phyloP scores from a whole-genome alignment of 2,797 vertebrate genomes.

The Mus spretus region DNA sequence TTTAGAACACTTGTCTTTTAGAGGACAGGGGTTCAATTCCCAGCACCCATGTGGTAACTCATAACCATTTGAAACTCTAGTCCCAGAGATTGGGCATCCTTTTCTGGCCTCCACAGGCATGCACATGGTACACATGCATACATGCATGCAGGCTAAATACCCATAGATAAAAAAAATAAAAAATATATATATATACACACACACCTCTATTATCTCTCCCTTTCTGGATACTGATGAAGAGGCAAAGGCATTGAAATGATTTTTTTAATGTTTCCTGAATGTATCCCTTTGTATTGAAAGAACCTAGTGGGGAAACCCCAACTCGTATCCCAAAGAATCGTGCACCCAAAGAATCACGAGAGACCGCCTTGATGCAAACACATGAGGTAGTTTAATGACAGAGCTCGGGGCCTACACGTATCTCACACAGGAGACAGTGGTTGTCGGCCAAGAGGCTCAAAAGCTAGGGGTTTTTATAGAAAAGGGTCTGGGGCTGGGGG shows the following conservation, averaged over 20 bases:
- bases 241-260: not conserved
- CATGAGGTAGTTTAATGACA: no score
- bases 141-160: not conserved
- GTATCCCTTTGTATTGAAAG: not conserved
- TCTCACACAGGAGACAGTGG: no score
- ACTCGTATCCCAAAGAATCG: no score
- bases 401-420: no score
- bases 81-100: not conserved
- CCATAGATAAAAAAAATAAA: not conserved
- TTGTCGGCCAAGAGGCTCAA: no score
- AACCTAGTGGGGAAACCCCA: no score
- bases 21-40: not conserved
- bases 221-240: constrained; percentile 18
- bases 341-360: no score
- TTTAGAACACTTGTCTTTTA: not conserved
- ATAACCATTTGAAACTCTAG: not conserved
- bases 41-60: not conserved
- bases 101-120: not conserved
- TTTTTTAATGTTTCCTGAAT: constrained; percentile 45
- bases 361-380: no score
- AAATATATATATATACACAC: not conserved
- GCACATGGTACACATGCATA: not conserved
- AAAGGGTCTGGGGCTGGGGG: no score
- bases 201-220: not conserved
- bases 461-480: no score